Conservation (phyloP, 2,113 vertebrate genomes). For the Notothenia rossii region DNA sequence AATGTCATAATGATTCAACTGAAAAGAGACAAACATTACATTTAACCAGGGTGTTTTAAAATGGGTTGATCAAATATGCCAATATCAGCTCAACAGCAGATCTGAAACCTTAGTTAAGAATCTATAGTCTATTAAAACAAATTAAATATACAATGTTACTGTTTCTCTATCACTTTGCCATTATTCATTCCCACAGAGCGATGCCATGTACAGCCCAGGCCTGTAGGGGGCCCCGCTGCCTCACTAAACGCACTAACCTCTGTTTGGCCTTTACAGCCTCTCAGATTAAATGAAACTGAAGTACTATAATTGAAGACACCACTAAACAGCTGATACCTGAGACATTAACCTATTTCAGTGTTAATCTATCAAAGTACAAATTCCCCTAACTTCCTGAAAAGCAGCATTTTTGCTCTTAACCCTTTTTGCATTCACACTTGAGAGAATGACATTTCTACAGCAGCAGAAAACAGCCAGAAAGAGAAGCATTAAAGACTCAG, state of each 20-base stretch:
- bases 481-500: not conserved
- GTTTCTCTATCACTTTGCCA: not conserved
- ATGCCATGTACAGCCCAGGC: not conserved
- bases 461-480: not conserved
- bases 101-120: not conserved
- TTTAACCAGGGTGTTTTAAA: not conserved
- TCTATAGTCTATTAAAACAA: too few relatives aligned
- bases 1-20: not conserved
- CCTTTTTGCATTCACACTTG: not conserved
- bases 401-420: not conserved
- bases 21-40: not conserved
- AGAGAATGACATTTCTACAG: not conserved
- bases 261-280: not conserved
- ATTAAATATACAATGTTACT: too few relatives aligned
- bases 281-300: not conserved
- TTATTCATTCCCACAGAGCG: not conserved
- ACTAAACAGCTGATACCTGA: not conserved
- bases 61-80: not conserved
- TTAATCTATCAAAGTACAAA: not conserved
- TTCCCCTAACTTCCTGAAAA: not conserved
- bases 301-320: not conserved
- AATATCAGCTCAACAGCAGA: not conserved
- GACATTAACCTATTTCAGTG: not conserved
- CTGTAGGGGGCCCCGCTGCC: slow-evolving; percentile 59
- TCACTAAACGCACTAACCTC: not conserved